Evolutionary conservation across 2,888 invertebrate species (phyloP), one percentile per base, ranked within the genome.

Genomic region (Molanna angustata): DNA sequence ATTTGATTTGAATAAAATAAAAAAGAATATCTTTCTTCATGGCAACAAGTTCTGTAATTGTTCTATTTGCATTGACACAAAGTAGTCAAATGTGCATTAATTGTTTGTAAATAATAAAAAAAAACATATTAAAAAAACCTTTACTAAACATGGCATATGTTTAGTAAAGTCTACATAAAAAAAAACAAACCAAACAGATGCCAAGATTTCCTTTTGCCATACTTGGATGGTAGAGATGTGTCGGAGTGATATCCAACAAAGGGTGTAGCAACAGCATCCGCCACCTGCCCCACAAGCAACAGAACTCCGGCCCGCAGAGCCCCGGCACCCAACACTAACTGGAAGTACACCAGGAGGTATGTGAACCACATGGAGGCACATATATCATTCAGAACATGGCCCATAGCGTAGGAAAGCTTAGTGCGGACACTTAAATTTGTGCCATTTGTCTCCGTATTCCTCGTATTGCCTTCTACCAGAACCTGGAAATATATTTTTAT

Each of bases 321-420:
- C 61, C 72, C 75, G 64, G 82, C 78, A 63, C 77, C 75, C 39
- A 82, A 67, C 27, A 82, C 79, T 62, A 82, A 72, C 67, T 82
- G 80, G 60, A 92, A 86, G 70, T 85, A 95, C 46, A 95, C 84
- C 62, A 95, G 76, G 41, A 92, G 80, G 69, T 95, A 95, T 1
- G 90, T 90, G 70, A 95, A 95, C 94, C 95, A 95, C 80, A 95
- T 87, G 54, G 92, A 89, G 14, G 94, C 92, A 71, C 91, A 92
- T 35, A 95, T 80, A 72, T 96, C 95, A 70, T 95, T 96, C 62
- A 92, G 79, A 44, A 94, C 83, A 71, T 95, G 94, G 0, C 95
- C 94, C 45, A 92, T 80, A 37, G 81, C 80, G 68, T 86, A 90
- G 1, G 84, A 80, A 14, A 87, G 32, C 37, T 37, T 46, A 6